A percentile compares a stretch with the other conserved stretches of the same genome.
Conservation (phyloP, 2,113 vertebrate genomes). For the Holacanthus passer region DNA sequence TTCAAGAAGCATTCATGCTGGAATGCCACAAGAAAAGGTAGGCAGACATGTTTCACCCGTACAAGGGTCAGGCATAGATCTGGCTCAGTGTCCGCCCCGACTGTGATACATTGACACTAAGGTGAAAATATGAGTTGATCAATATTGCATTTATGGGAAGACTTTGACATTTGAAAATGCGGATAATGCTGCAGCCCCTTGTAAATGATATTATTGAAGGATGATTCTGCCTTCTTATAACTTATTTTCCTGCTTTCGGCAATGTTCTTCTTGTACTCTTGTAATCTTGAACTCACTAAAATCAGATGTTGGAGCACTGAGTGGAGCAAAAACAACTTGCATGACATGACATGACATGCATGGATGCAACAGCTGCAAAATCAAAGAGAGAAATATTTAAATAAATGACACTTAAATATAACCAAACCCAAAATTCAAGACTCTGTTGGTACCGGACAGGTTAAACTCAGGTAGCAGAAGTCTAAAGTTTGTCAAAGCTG, state of each 20-base stretch:
- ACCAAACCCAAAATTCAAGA: background rate
- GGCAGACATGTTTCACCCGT: background rate
- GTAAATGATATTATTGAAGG: background rate
- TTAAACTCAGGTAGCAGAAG: background rate
- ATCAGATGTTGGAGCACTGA: background rate
- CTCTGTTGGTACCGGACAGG: too few species aligned
- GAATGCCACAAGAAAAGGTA: background rate
- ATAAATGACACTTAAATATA: background rate
- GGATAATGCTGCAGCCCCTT: background rate
- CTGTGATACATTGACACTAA: background rate
- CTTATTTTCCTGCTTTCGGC: background rate
- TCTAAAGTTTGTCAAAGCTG: background rate
- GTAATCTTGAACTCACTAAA: background rate
- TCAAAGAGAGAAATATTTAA: background rate
- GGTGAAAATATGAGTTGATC: background rate
- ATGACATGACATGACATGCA: background rate
- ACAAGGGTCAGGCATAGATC: background rate
- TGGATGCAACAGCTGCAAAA: background rate
- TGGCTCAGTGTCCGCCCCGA: background rate
- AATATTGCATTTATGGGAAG: background rate
- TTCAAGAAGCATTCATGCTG: background rate
- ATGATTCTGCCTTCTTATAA: background rate
- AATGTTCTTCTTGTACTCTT: background rate
- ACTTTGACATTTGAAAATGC: background rate
- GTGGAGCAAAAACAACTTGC: background rate